Conservation (phyloP, 2,113 vertebrate species). For the Scomber colias region DNA sequence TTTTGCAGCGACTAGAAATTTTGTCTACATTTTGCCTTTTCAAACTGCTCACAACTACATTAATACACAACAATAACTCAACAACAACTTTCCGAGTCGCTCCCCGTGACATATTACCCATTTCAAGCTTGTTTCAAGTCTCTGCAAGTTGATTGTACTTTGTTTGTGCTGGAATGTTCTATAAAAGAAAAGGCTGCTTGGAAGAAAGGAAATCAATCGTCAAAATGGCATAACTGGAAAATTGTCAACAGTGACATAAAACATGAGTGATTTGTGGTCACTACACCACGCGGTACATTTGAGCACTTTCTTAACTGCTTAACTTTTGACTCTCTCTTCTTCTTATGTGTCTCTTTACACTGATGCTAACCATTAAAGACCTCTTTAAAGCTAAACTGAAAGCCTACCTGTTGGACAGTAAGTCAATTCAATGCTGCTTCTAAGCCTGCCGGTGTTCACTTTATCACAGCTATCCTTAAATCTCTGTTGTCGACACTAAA, state of each 20-base stretch:
- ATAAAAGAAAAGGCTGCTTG: slow-evolving; percentile 25
- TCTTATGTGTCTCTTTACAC: slow-evolving; percentile 64
- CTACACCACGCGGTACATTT: background rate
- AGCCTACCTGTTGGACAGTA: slow-evolving; percentile 83
- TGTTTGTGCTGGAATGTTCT: slow-evolving; percentile 32
- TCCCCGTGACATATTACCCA: background rate
- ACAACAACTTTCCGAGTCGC: background rate
- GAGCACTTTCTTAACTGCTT: background rate
- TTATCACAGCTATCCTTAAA: background rate
- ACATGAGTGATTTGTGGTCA: slow-evolving; percentile 45
- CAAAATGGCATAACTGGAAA: slow-evolving; percentile 16
- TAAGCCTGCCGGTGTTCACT: slow-evolving; percentile 20
- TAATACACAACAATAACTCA: background rate
- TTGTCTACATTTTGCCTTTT: too few relatives aligned
- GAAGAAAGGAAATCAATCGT: slow-evolving; percentile 44
- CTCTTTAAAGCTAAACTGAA: slow-evolving; percentile 84
- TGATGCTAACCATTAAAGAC: slow-evolving; percentile 72
- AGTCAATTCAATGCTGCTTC: slow-evolving; percentile 66
- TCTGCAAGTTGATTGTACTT: slow-evolving; percentile 24
- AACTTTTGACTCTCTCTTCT: slow-evolving; percentile 58
- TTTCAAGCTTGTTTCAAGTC: slow-evolving; percentile 38
- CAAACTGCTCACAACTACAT: background rate
- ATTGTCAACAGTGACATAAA: slow-evolving; percentile 11
- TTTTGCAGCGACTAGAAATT: too few relatives aligned
- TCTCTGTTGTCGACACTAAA: background rate